phyloP scores from a whole-genome alignment of 2,888 invertebrate species.

The Orgyia antiqua region DNA sequence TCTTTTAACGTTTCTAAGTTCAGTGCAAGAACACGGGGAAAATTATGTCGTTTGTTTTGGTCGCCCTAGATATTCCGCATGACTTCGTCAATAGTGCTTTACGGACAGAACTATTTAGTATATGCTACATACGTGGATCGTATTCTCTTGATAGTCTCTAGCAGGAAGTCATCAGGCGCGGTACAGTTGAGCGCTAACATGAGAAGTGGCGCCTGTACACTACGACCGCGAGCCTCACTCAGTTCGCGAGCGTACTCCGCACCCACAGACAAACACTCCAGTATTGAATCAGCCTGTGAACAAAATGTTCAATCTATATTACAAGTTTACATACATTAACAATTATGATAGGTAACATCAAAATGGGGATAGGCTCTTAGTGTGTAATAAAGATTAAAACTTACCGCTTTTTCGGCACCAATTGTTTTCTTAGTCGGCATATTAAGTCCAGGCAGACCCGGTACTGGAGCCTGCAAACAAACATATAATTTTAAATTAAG shows the following conservation, averaged over 20 bases:
- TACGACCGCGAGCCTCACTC: conserved; percentile 72
- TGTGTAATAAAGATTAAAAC: too few relatives aligned
- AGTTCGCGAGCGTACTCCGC: conserved; percentile 80
- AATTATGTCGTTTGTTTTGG: too few relatives aligned
- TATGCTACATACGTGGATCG: conserved; percentile 84
- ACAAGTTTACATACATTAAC: too few relatives aligned
- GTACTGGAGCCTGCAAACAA: conserved; percentile 75
- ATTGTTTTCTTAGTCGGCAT: conserved; percentile 93
- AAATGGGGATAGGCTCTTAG: too few relatives aligned
- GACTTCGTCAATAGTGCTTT: too few relatives aligned
- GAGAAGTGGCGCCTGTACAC: conserved; percentile 82
- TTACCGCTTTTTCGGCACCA: conserved; percentile 91
- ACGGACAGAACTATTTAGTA: too few relatives aligned
- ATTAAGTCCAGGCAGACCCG: conserved; percentile 85
- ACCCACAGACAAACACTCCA: conserved; percentile 92
- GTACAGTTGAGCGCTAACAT: conserved; percentile 88
- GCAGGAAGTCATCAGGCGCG: conserved; percentile 87
- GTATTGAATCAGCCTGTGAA: conserved; percentile 87
- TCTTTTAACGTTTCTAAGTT: too few relatives aligned
- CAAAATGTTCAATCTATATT: neutral
- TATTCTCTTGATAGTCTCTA: conserved; percentile 87
- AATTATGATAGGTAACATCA: too few relatives aligned
- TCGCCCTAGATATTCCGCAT: too few relatives aligned
- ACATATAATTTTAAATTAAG: too few relatives aligned
- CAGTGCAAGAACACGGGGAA: too few relatives aligned